Conservation (phyloP, 2,797 vertebrate species). For the Cryptoblepharus egeriae region DNA sequence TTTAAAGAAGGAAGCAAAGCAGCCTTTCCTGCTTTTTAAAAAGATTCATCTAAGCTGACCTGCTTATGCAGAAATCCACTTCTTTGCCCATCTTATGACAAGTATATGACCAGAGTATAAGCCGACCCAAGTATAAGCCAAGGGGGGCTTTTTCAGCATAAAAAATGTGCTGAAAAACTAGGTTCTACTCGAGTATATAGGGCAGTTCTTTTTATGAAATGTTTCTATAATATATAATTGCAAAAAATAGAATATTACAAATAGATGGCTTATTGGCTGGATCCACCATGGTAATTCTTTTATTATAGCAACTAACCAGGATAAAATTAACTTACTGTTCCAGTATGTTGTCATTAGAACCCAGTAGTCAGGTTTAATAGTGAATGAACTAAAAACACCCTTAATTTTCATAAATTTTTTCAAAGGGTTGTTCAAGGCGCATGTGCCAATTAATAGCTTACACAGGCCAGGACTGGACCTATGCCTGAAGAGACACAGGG, state of each 20-base stretch:
- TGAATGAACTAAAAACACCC: background rate
- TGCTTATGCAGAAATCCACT: too few relatives aligned
- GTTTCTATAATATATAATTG: background rate
- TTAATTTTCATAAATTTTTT: background rate
- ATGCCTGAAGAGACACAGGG: background rate
- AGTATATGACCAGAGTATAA: too few relatives aligned
- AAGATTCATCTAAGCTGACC: too few relatives aligned
- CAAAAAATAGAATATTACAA: conserved; percentile 20
- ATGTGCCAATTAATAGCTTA: background rate
- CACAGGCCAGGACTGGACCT: background rate
- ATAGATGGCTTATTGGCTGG: conserved; percentile 22
- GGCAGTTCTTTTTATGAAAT: too few relatives aligned
- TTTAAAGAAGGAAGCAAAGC: too few relatives aligned
- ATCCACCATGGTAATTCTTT: background rate
- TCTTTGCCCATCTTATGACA: too few relatives aligned
- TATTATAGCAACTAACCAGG: background rate
- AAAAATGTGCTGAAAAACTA: too few relatives aligned
- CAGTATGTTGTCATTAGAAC: background rate
- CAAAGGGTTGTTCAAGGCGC: background rate
- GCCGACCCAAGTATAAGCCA: too few relatives aligned
- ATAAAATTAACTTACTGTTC: background rate
- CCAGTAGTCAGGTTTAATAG: background rate
- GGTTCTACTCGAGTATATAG: too few relatives aligned
- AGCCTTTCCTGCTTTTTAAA: too few relatives aligned
- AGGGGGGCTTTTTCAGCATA: too few relatives aligned